phyloP scores from a whole-genome alignment of 2,797 vertebrate species.

The Sylvilagus floridanus region DNA sequence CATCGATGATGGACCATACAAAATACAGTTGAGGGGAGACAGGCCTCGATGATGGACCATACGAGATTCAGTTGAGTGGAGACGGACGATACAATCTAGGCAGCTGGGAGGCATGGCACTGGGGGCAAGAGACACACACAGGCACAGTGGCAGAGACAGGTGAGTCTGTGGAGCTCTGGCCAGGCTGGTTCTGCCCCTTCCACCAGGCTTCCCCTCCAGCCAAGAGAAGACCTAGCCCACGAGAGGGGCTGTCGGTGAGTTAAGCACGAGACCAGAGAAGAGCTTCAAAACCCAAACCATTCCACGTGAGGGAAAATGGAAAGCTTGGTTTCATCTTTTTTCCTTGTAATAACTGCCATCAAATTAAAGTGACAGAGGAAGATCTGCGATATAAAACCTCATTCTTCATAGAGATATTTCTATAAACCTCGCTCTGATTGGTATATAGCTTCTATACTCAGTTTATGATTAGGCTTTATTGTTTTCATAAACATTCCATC shows the following conservation, averaged over 20 bases:
- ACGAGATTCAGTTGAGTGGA: too few species aligned
- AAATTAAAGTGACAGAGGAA: not conserved
- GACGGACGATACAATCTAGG: not conserved
- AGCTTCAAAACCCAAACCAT: not conserved
- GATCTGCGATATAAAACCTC: not conserved
- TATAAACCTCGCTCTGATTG: not conserved
- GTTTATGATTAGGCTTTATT: not conserved
- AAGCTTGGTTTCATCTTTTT: too few species aligned
- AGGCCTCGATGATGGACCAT: too few species aligned
- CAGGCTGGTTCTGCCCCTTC: not conserved
- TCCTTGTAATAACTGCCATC: not conserved
- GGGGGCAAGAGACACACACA: not conserved
- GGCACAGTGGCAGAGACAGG: not conserved
- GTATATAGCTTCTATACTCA: not conserved
- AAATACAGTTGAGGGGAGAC: too few species aligned
- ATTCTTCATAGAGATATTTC: not conserved
- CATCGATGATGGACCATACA: too few species aligned
- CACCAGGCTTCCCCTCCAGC: not conserved
- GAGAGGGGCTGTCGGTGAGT: not conserved
- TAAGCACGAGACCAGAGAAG: not conserved
- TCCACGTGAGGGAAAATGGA: not conserved
- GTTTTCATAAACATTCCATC: conserved; percentile 20
- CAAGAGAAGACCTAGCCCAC: not conserved
- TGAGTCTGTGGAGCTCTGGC: not conserved
- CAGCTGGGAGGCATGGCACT: not conserved